phyloP scores from a whole-genome alignment of 64 coral and sea anemone genomes.

The Pocillopora damicornis region DNA sequence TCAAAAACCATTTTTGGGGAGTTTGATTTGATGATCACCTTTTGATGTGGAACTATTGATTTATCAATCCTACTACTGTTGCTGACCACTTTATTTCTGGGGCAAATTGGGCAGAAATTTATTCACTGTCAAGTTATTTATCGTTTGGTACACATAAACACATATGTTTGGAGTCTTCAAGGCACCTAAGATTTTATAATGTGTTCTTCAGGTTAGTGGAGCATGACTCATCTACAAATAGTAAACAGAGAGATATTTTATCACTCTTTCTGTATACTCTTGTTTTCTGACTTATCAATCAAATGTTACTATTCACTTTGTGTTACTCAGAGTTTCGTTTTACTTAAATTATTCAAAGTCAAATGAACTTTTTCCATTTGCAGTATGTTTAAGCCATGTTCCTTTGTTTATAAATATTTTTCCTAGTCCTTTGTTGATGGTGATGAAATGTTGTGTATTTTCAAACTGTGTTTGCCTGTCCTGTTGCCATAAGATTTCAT shows the following conservation, averaged over 20 bases:
- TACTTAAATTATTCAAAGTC: background rate
- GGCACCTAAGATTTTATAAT: background rate
- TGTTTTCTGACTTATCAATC: background rate
- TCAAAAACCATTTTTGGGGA: background rate
- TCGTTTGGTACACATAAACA: background rate
- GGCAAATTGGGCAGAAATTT: background rate
- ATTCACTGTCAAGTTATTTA: background rate
- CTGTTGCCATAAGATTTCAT: too few relatives aligned
- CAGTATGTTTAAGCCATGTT: background rate
- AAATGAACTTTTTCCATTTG: background rate
- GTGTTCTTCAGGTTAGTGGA: background rate
- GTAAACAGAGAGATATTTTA: background rate
- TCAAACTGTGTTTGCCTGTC: background rate
- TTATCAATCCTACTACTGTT: background rate
- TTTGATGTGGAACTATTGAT: background rate
- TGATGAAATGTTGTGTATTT: background rate
- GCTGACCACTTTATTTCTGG: background rate
- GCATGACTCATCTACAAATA: background rate
- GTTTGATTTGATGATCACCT: background rate
- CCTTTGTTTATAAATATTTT: constrained; percentile 9
- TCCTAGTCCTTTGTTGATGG: background rate
- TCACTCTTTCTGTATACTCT: background rate
- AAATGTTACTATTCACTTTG: background rate
- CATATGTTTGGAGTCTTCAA: background rate
- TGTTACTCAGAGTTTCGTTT: background rate